Conservation (phyloP, 2,797 vertebrate species). For the Morelia viridis region DNA sequence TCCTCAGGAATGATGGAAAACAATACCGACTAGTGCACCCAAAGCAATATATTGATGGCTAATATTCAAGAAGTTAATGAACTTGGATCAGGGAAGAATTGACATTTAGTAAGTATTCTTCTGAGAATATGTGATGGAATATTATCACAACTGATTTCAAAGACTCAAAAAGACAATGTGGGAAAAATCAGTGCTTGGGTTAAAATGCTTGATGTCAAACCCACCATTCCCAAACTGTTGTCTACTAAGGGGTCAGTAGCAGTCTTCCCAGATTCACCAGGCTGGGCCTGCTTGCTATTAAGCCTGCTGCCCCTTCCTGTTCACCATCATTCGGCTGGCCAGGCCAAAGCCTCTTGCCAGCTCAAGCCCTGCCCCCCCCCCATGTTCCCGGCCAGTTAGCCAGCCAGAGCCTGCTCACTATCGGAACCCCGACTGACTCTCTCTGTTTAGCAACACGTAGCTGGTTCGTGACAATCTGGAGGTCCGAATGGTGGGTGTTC, state of each 20-base stretch:
- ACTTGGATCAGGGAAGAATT: neutral
- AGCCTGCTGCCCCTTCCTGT: neutral
- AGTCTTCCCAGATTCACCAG: neutral
- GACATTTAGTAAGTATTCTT: neutral
- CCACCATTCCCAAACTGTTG: neutral
- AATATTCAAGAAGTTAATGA: neutral
- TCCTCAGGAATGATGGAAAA: neutral
- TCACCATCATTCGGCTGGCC: neutral
- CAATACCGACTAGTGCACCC: neutral
- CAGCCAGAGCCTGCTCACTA: neutral
- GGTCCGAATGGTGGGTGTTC: neutral
- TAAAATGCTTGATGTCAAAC: neutral
- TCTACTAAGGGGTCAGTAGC: neutral
- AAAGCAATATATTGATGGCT: neutral
- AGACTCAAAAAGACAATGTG: neutral
- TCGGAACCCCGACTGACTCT: neutral
- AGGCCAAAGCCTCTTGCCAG: neutral
- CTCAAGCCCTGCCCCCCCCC: neutral
- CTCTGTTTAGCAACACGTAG: neutral
- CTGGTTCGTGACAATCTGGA: neutral
- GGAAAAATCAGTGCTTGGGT: neutral
- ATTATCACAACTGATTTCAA: neutral
- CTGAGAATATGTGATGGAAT: neutral
- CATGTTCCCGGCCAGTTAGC: neutral
- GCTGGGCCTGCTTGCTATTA: neutral